Percentiles rank a stretch among this genome's conserved stretches.
Evolutionary conservation across 2,797 vertebrate species (phyloP).

Genomic region (Okamejei kenojei): DNA sequence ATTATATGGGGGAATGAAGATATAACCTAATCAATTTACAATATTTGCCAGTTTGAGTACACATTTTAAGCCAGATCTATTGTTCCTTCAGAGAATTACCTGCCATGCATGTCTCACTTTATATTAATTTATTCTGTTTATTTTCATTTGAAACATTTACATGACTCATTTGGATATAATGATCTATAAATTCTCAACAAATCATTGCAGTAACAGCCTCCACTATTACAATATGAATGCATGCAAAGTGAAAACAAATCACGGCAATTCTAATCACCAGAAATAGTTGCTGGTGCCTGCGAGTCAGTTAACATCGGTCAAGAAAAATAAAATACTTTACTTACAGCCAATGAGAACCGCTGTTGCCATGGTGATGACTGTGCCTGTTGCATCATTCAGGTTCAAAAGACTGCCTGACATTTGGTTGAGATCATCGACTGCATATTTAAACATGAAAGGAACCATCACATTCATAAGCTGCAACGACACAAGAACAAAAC

Average conservation of each 20-base stretch:
- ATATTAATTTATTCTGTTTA: neutral
- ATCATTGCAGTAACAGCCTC: neutral
- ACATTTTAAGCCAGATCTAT: neutral
- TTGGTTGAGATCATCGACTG: conserved; percentile 92
- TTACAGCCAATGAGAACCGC: conserved; percentile 93
- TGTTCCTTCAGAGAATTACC: neutral
- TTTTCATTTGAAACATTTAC: neutral
- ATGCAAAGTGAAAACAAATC: conserved; percentile 22
- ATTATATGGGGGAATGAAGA: neutral
- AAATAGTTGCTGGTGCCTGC: neutral
- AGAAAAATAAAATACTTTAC: conserved; percentile 60
- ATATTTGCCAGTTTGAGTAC: neutral
- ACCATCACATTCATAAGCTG: conserved; percentile 90
- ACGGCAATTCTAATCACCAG: conserved; percentile 8
- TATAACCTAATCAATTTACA: neutral
- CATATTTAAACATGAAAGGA: conserved; percentile 99
- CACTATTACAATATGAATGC: neutral
- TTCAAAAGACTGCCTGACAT: conserved; percentile 89
- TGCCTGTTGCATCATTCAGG: conserved; percentile 82
- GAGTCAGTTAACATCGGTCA: conserved; percentile 58
- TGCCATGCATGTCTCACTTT: neutral
- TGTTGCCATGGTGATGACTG: conserved; percentile 88
- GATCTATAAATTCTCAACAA: neutral
- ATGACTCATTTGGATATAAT: neutral
- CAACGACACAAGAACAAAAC: conserved; percentile 52